Evolutionary conservation across 1,140 invertebrate species (phyloP).

Genomic region (Bombus turneri): DNA sequence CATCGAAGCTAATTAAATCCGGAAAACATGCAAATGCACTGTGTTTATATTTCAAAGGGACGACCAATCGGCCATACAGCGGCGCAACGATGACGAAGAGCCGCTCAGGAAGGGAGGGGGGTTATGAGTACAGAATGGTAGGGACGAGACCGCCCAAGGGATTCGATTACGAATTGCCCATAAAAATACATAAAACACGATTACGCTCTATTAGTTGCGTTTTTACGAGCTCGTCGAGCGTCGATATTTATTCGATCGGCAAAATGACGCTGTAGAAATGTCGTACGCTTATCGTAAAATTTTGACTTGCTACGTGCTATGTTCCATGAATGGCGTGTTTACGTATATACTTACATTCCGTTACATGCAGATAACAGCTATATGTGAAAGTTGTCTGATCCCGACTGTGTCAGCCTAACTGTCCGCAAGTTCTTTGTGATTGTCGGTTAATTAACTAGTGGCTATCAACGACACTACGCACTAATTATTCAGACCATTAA

Average conservation of each 20-base stretch:
- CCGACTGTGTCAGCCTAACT: neutral
- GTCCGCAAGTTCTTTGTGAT: neutral
- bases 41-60: conserved; percentile 78
- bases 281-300: neutral
- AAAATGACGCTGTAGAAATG: neutral
- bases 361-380: neutral
- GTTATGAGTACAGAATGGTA: conserved; percentile 45
- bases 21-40: conserved; percentile 81
- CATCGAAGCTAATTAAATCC: conserved; percentile 81
- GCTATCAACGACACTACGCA: neutral
- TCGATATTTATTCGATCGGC: conserved; percentile 3
- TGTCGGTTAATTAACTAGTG: neutral
- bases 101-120: neutral
- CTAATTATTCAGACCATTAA: neutral
- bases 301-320: neutral
- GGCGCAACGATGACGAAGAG: conserved; percentile 33
- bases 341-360: neutral
- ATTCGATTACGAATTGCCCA: conserved; percentile 77
- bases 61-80: conserved; percentile 60
- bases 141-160: conserved; percentile 52
- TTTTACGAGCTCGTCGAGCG: conserved; percentile 55
- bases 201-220: conserved; percentile 76
- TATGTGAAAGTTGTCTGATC: too few relatives aligned
- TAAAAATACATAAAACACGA: conserved; percentile 81
- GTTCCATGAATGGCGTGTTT: too few relatives aligned